Evolutionary conservation across 2,113 vertebrate species (phyloP), one percentile per base, ranked within the genome.

Genomic region (Oreochromis niloticus): DNA sequence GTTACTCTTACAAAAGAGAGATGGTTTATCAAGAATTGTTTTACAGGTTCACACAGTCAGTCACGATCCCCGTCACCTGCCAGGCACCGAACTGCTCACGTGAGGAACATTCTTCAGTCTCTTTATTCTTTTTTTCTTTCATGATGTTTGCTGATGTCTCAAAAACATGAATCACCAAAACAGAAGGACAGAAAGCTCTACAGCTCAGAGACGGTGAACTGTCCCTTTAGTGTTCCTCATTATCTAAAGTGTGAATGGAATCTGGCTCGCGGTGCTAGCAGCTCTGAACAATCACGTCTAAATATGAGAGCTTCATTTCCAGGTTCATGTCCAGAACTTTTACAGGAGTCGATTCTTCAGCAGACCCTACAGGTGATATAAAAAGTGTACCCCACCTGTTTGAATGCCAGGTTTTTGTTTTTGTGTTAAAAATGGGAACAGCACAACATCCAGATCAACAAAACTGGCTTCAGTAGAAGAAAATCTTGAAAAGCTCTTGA

Each of bases 181-280:
- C 32, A 22, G 34, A 68, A 41, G 61, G 32, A 39, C 12, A 0
- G 24, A 61, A 17, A 34, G 30, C 57, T 17, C 14, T 32, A 16
- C 27, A 32, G 59, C 30, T 17, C 16, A 61, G 30, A 61, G 27
- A 10, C 3, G 34, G 36, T 14, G 63, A 41, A 24, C 36, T 24
- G 63, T 68, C n/a, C 34, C 63, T 68, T 68, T 66, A 66, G 22
- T 4, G 3, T 24, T 56, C 12, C 56, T 30, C 7, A 2, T 57
- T 59, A 30, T 30, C 63, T 68, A 0, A 41, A 0, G 4, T 1
- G 1, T 13, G 1, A 5, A 1, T 66, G 16, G 12, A 14, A 43
- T 0, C 7, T 43, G 66, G 66, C 39, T 43, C 41, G 0, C 5
- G 1, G 0, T 16, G 39, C 19, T 0, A 27, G 41, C n/a, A 73